A percentile compares a stretch with the other conserved stretches of the same genome.
phyloP scores from a whole-genome alignment of 2,888 invertebrate genomes.

The Bursaphelenchus okinawaensis region DNA sequence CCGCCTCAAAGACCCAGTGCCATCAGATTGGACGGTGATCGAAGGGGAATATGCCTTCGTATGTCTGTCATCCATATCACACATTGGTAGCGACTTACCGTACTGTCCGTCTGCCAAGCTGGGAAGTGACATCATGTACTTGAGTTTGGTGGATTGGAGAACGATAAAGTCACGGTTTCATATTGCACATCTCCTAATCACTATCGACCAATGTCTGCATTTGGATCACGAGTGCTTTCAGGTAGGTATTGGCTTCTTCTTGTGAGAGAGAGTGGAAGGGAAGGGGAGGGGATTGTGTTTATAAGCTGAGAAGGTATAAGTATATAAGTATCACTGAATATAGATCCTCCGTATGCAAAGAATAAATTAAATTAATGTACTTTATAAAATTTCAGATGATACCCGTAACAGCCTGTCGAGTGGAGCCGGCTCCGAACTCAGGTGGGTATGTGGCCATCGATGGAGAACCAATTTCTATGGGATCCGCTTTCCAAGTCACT shows the following conservation, averaged over 20 bases:
- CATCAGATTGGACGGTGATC: conserved; percentile 31
- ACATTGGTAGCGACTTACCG: conserved; percentile 37
- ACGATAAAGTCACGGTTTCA: conserved; percentile 26
- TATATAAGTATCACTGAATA: no score
- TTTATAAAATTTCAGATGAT: conserved; percentile 20
- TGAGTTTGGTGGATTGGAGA: conserved; percentile 33
- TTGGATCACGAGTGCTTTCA: conserved; percentile 32
- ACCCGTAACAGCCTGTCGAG: conserved; percentile 35
- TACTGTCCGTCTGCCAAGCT: conserved; percentile 29
- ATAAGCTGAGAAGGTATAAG: background rate
- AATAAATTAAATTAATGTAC: background rate
- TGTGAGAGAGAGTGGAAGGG: background rate
- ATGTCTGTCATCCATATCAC: conserved; percentile 32
- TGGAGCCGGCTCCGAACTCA: conserved; percentile 25
- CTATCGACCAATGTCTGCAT: conserved; percentile 30
- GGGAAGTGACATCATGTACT: conserved; percentile 30
- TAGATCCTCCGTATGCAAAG: no score
- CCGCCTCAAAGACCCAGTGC: conserved; percentile 29
- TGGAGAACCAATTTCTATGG: conserved; percentile 29
- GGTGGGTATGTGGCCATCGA: conserved; percentile 33
- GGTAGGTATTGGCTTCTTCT: conserved; percentile 1
- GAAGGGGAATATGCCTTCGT: conserved; percentile 40
- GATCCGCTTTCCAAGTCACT: conserved; percentile 29
- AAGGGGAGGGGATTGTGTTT: background rate
- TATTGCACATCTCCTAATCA: conserved; percentile 30